Base-by-base conservation (phyloP, 2,113 vertebrate genomes). In the Pachypanchax playfairii region DNA sequence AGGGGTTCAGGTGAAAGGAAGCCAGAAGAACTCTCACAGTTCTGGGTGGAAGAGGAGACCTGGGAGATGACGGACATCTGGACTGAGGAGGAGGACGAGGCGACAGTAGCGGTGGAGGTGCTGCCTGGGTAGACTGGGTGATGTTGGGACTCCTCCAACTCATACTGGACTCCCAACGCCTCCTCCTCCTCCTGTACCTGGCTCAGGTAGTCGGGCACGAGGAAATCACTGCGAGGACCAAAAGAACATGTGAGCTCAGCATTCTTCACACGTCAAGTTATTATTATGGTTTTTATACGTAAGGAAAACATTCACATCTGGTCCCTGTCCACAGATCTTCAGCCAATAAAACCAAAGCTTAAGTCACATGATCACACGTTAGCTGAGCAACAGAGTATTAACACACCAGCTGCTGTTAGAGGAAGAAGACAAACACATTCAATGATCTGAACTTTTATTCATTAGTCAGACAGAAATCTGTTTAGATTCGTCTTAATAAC, bases 151-250 rank as follows among this genome's bases (percentile, higher is more conserved):
- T 96, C 94, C 91, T 94, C 94, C 88, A 96, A 90, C 85, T 96
- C 94, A 73, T 96, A 97, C 85, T 96, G 96, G 86, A 87, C 87
- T 53, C 94, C 96, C 85, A 96, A 92, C 85, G 93, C 85, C 85
- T 87, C 93, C 90, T 97, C 93, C 86, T 97, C 96, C 85, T 96
- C 95, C 88, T 95, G 96, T 28, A 97, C 96, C 86, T 98, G 95
- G 91, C 94, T 98, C 93, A 98, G 93, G 93, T 97, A 98, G 94
- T 98, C 96, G 93, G 95, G 95, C 86, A 96, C 93, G 95, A 96
- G 94, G 94, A 96, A 97, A 95, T 96, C 95, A 95, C 96, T 97
- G 88, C 44, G 64, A 64, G 52, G 48, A 76, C 1, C 21, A 51
- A 77, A 36, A 80, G 4, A 68, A 52, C 5, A 21, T 5, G 47